Conservation (phyloP, 2,888 invertebrate species). For the Uropetala carovei region DNA sequence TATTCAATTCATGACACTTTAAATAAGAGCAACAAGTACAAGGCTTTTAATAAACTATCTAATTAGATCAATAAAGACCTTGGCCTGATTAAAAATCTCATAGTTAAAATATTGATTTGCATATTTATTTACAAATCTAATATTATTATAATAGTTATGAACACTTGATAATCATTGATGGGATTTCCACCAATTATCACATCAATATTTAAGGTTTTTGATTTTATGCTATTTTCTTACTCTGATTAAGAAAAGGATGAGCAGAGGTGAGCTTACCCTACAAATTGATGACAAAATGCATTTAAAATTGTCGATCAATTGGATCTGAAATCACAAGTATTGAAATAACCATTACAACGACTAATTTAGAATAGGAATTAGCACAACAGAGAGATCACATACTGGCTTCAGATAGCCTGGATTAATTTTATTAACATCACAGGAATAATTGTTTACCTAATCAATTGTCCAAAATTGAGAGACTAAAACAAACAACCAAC, state of each 20-base stretch:
- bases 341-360: background rate
- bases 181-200: background rate
- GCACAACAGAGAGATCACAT: constrained; percentile 4
- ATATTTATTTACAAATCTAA: constrained; percentile 6
- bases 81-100: background rate
- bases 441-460: too few species aligned
- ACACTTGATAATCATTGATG: constrained; percentile 34
- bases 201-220: constrained; percentile 34
- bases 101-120: constrained; percentile 3
- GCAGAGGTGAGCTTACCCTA: background rate
- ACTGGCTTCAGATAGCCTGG: background rate
- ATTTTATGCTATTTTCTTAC: background rate
- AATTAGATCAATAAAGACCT: constrained; percentile 1
- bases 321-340: background rate
- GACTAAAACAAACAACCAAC: too few species aligned
- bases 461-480: too few species aligned
- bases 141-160: background rate
- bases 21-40: background rate
- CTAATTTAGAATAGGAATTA: background rate
- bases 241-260: background rate
- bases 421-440: background rate
- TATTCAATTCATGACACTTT: background rate
- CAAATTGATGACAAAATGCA: background rate
- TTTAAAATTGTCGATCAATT: background rate
- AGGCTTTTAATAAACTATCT: background rate